phyloP scores from a whole-genome alignment of 2,113 vertebrate species.

The Siniperca knerii region DNA sequence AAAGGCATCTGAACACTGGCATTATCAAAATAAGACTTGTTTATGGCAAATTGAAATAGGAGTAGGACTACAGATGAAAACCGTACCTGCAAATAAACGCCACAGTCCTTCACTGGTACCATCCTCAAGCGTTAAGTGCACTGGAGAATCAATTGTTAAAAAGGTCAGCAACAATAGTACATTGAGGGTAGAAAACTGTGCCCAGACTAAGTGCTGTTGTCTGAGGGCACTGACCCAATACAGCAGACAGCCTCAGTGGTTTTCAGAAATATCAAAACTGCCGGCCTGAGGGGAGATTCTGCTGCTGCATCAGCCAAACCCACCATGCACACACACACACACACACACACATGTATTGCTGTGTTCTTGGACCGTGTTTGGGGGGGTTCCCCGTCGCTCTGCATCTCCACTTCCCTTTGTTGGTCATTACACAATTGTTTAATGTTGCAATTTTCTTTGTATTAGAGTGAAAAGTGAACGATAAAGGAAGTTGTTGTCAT shows the following conservation, averaged over 20 bases:
- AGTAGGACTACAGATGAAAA: neutral
- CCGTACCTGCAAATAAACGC: slow-evolving; percentile 84
- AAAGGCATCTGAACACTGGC: neutral
- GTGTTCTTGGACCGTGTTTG: slow-evolving; percentile 57
- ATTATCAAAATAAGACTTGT: neutral
- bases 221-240: slow-evolving; percentile 53
- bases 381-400: slow-evolving; percentile 53
- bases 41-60: neutral
- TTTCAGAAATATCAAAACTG: slow-evolving; percentile 79
- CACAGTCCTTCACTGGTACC: slow-evolving; percentile 75
- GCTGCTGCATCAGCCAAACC: slow-evolving; percentile 51
- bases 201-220: slow-evolving; percentile 62
- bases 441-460: slow-evolving; percentile 20
- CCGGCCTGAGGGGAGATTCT: slow-evolving; percentile 58
- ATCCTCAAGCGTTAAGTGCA: slow-evolving; percentile 74
- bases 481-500: slow-evolving; percentile 34
- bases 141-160: slow-evolving; percentile 66
- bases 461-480: slow-evolving; percentile 2
- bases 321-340: slow-evolving; percentile 20
- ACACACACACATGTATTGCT: slow-evolving; percentile 27
- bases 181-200: slow-evolving; percentile 42
- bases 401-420: slow-evolving; percentile 36
- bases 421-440: slow-evolving; percentile 13
- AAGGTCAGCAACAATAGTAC: slow-evolving; percentile 49
- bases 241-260: slow-evolving; percentile 63